A percentile compares a stretch with the other conserved stretches of the same genome.
Evolutionary conservation across 1,140 invertebrate species (phyloP).

Genomic region (Triops longicaudatus): DNA sequence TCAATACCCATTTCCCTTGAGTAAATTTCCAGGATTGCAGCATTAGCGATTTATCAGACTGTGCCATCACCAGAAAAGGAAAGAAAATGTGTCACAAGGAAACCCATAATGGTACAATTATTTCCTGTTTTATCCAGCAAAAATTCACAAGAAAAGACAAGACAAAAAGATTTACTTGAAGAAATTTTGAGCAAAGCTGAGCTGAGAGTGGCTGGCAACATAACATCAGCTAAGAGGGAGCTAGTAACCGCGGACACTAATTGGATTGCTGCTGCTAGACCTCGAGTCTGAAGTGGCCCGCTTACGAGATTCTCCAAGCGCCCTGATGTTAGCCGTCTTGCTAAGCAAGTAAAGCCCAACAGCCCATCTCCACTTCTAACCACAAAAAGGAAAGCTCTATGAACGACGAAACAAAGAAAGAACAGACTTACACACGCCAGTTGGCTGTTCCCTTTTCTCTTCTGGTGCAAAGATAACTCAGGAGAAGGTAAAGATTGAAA

Average conservation of each 20-base stretch:
- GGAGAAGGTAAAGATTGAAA: background rate
- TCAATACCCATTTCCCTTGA: background rate
- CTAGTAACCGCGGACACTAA: background rate
- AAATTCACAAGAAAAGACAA: too few relatives aligned
- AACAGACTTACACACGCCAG: background rate
- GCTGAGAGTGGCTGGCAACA: background rate
- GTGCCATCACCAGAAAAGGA: too few relatives aligned
- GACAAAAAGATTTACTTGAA: too few relatives aligned
- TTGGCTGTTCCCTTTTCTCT: background rate
- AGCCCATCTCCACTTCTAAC: background rate
- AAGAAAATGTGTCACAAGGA: too few relatives aligned
- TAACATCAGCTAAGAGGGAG: conserved; percentile 10
- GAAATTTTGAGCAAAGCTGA: background rate
- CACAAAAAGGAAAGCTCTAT: background rate
- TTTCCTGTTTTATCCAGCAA: too few relatives aligned
- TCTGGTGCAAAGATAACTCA: background rate
- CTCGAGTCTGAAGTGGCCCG: background rate
- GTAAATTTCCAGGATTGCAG: too few relatives aligned
- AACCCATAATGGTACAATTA: too few relatives aligned
- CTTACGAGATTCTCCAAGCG: background rate
- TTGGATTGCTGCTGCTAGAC: background rate
- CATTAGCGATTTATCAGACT: too few relatives aligned
- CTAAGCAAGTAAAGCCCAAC: background rate
- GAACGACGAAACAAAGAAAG: background rate
- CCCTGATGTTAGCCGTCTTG: conserved; percentile 6